Evolutionary conservation across 1,140 invertebrate genomes (phyloP).

Genomic region (Papilio machaon): DNA sequence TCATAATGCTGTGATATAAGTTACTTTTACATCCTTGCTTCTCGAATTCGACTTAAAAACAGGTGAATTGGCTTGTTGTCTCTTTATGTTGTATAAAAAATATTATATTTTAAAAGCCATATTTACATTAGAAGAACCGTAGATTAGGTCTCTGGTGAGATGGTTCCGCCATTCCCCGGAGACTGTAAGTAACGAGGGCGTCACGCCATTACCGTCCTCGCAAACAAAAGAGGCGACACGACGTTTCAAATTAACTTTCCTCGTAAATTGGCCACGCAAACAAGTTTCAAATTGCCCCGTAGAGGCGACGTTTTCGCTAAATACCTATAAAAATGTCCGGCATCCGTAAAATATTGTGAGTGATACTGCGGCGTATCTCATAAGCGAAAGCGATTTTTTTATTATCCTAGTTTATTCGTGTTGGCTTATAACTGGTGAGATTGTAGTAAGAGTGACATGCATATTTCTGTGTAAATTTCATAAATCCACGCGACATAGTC

Average conservation of each 20-base stretch:
- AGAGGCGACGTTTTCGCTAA: constrained; percentile 80
- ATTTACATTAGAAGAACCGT: not conserved
- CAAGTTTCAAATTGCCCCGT: constrained; percentile 80
- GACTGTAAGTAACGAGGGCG: not conserved
- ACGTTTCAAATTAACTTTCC: constrained; percentile 64
- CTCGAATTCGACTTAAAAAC: too few species aligned
- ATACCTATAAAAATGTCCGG: constrained; percentile 81
- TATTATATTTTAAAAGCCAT: not conserved
- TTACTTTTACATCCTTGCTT: not conserved
- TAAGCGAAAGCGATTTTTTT: constrained; percentile 39
- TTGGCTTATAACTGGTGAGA: not conserved
- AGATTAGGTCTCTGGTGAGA: not conserved
- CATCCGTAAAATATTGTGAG: constrained; percentile 77
- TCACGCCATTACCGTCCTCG: constrained; percentile 46
- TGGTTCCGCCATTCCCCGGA: not conserved
- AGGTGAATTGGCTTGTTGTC: too few species aligned
- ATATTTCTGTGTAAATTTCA: not conserved
- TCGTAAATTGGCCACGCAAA: constrained; percentile 75
- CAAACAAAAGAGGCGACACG: constrained; percentile 58
- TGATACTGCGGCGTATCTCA: constrained; percentile 55
- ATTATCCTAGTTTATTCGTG: not conserved
- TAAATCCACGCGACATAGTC: not conserved
- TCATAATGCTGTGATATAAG: not conserved
- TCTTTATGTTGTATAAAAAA: not conserved
- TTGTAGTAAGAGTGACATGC: not conserved